Percentiles rank a stretch among this genome's conserved stretches.
These are phyloP conservation scores for Trichacis sp. DNA, from an alignment of 2,888 invertebrate species.

Conservation along the genomic window DNA sequence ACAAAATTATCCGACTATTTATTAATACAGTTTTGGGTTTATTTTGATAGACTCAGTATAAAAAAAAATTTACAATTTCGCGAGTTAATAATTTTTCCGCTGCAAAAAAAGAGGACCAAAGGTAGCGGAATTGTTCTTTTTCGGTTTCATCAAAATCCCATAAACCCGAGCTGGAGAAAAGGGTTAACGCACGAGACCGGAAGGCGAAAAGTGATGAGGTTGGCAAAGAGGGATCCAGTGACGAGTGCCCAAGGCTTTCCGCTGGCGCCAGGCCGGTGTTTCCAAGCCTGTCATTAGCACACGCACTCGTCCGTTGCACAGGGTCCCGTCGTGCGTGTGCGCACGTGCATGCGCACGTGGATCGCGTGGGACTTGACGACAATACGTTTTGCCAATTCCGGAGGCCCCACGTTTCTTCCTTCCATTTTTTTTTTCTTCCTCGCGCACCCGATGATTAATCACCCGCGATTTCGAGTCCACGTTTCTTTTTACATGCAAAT, in stretches of 20 bases:
- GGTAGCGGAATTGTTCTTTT: too few species aligned
- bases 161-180: too few species aligned
- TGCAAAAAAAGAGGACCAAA: too few species aligned
- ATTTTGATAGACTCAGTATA: too few species aligned
- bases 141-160: too few species aligned
- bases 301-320: constrained; percentile 59
- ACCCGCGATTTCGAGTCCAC: background rate
- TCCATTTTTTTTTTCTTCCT: constrained; percentile 4
- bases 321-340: constrained; percentile 52
- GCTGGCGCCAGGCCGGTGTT: constrained; percentile 59
- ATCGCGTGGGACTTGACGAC: constrained; percentile 57
- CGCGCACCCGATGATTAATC: constrained; percentile 9
- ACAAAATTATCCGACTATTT: too few species aligned
- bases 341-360: constrained; percentile 52
- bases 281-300: constrained; percentile 61
- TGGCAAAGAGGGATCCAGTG: constrained; percentile 37
- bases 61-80: too few species aligned
- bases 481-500: constrained; percentile 8
- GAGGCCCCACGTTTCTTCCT: constrained; percentile 11
- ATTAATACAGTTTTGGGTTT: too few species aligned
- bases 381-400: constrained; percentile 35
- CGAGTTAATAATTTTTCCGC: too few species aligned
- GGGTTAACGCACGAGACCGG: constrained; percentile 40
- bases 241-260: constrained; percentile 50
- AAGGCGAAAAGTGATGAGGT: constrained; percentile 40